phyloP scores from a whole-genome alignment of 2,797 vertebrate genomes.

The Hyperoplus immaculatus region DNA sequence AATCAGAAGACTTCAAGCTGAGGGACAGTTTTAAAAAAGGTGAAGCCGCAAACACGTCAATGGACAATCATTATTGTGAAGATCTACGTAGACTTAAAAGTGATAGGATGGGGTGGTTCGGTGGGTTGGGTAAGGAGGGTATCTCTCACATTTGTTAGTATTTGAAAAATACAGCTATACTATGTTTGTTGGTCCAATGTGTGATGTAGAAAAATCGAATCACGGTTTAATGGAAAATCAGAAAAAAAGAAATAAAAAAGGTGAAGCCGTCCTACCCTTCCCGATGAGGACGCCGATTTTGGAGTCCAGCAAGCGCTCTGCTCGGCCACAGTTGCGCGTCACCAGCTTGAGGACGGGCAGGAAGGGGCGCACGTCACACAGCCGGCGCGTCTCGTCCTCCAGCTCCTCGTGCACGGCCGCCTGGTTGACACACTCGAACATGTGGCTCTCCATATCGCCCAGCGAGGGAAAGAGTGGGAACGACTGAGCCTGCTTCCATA shows the following conservation, averaged over 20 bases:
- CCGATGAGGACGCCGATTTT: constrained; percentile 98
- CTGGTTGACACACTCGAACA: constrained; percentile 98
- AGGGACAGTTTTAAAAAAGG: background rate
- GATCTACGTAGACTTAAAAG: no score
- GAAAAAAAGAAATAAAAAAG: background rate
- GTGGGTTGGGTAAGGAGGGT: no score
- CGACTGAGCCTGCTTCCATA: constrained; percentile 97
- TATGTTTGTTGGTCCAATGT: no score
- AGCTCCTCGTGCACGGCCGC: constrained; percentile 97
- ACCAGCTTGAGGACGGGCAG: constrained; percentile 96
- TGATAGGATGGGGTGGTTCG: no score
- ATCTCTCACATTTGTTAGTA: no score
- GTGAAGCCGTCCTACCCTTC: constrained; percentile 88
- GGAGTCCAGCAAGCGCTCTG: constrained; percentile 94
- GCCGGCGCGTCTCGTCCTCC: constrained; percentile 95
- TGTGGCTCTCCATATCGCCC: constrained; percentile 96
- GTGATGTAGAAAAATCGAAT: no score
- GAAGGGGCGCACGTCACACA: constrained; percentile 97
- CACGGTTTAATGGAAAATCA: no score
- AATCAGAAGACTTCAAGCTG: background rate
- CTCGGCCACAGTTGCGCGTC: constrained; percentile 93
- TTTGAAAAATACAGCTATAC: no score
- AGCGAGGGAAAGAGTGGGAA: constrained; percentile 95
- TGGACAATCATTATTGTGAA: no score
- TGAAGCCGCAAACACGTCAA: no score